phyloP scores from a whole-genome alignment of 2,797 vertebrate species.

The Hapalemur alaotrensis region DNA sequence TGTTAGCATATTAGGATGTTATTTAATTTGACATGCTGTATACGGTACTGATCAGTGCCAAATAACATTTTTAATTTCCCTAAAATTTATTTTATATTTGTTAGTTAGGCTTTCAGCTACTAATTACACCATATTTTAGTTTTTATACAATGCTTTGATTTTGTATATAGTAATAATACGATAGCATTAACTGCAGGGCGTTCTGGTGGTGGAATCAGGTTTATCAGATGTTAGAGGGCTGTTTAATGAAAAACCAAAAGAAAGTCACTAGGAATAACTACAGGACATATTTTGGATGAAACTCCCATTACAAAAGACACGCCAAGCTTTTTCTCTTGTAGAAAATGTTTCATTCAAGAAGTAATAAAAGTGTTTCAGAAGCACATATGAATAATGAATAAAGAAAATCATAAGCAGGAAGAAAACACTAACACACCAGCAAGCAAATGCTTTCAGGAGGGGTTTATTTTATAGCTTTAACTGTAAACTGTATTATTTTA shows the following conservation, averaged over 20 bases:
- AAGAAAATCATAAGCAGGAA: slow-evolving; percentile 23
- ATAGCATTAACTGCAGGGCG: not conserved
- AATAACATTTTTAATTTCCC: slow-evolving; percentile 52
- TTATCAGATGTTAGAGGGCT: not conserved
- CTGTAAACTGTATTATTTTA: slow-evolving; percentile 58
- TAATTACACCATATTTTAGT: slow-evolving; percentile 53
- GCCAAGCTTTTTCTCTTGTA: not conserved
- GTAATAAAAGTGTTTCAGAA: slow-evolving; percentile 58
- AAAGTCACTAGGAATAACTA: slow-evolving; percentile 11
- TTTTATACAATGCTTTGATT: slow-evolving; percentile 52
- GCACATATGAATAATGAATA: slow-evolving; percentile 60
- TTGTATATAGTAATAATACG: slow-evolving; percentile 5
- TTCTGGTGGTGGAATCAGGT: not conserved
- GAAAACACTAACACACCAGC: not conserved
- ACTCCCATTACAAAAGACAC: slow-evolving; percentile 8
- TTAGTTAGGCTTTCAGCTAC: slow-evolving; percentile 32
- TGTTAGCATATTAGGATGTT: slow-evolving; percentile 53
- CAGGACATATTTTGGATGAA: not conserved
- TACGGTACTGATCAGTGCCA: slow-evolving; percentile 37
- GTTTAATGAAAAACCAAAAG: slow-evolving; percentile 35
- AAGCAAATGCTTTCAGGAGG: slow-evolving; percentile 22
- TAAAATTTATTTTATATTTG: slow-evolving; percentile 59
- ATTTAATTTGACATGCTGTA: slow-evolving; percentile 66
- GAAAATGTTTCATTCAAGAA: slow-evolving; percentile 63
- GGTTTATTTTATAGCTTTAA: slow-evolving; percentile 57